Conservation (phyloP, 2,113 vertebrate species). For the Phrynocephalus versicolor region DNA sequence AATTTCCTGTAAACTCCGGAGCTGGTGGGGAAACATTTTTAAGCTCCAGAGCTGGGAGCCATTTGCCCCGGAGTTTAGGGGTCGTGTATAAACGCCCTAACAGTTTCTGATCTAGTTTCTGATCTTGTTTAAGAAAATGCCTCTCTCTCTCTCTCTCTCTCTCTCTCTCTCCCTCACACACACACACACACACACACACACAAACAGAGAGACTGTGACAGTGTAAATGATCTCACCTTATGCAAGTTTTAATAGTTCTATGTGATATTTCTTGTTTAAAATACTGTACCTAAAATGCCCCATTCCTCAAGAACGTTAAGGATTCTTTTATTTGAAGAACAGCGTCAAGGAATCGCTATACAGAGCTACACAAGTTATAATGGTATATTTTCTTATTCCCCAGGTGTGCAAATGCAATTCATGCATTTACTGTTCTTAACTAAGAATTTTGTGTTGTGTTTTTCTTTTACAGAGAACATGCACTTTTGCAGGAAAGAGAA, state of each 20-base stretch:
- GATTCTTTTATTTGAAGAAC: neutral
- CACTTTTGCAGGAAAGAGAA: constrained; percentile 16
- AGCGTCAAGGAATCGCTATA: neutral
- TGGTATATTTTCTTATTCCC: neutral
- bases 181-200: too few relatives aligned
- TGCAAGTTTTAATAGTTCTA: neutral
- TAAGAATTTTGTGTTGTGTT: constrained; percentile 1
- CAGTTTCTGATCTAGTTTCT: too few relatives aligned
- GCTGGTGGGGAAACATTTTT: too few relatives aligned
- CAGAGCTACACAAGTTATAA: neutral
- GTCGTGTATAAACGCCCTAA: too few relatives aligned
- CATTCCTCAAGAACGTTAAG: neutral
- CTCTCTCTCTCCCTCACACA: too few relatives aligned
- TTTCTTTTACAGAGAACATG: constrained; percentile 36
- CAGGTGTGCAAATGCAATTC: neutral
- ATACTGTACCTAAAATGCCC: neutral
- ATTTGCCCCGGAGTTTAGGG: too few relatives aligned
- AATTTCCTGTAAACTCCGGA: too few relatives aligned
- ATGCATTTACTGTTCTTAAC: neutral
- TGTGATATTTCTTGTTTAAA: neutral
- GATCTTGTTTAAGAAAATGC: too few relatives aligned
- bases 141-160: too few relatives aligned
- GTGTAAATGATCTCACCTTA: too few relatives aligned
- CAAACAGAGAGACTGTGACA: too few relatives aligned
- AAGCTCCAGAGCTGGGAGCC: too few relatives aligned